Base-by-base conservation (phyloP, 2,797 vertebrate genomes). In the Neomorphus geoffroyi region DNA sequence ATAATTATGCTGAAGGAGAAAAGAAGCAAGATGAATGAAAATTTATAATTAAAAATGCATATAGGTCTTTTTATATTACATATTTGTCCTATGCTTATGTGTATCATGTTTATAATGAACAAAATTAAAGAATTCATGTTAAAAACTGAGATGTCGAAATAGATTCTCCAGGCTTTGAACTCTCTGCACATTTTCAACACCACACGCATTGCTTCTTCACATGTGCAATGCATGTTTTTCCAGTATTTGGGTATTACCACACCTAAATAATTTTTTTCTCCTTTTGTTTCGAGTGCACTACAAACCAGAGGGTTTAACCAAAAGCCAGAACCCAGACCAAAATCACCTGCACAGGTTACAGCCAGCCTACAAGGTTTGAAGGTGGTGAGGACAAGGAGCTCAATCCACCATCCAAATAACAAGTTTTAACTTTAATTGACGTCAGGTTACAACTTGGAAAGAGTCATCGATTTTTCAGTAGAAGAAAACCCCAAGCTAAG, bases 361-460 rank as follows among this genome's bases (percentile, higher is more conserved):
- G 15, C 24, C 28, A 88, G 4, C 13, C 39, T 64, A 37, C 2
- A 3, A 71, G 16, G 18, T 48, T 45, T 39, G 35, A 66, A 58
- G 32, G 19, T 16, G 33, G 27, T 1, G 1, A 84, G 43, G 54
- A 56, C 11, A 11, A 64, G 67, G 28, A 77, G 16, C 33, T 82
- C 50, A 65, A 87, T 56, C 13, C 19, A 45, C 22, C 0, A 0
- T 9, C 21, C 23, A 39, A 57, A 53, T 18, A 35, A 5, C 14
- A 69, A 58, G 43, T 41, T 71, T 75, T 66, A 56, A 46, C 41
- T 43, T 23, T 18, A 77, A 58, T 6, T 3, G 1, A 32, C 54
- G 16, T 64, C 50, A 60, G 8, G 13, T 69, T 50, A 2, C 35
- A 93, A 71, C 56, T 75, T 74, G 33, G 50, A 78, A 88, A 82